Conservation (phyloP, 2,113 vertebrate genomes). For the Toxotes jaculatrix region DNA sequence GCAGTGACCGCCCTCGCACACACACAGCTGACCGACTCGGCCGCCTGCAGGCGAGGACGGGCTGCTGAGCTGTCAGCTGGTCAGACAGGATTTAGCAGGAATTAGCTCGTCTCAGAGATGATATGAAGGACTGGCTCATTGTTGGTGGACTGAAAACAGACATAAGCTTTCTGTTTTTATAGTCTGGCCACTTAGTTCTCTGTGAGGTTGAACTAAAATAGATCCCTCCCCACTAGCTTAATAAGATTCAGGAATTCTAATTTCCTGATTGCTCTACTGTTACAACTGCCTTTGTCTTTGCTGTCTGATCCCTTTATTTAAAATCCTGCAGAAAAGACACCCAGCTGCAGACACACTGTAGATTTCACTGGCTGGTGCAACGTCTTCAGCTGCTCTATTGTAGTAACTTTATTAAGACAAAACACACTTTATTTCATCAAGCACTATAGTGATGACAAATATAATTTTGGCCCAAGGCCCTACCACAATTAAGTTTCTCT, state of each 20-base stretch:
- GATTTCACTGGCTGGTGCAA: neutral
- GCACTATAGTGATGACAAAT: constrained; percentile 12
- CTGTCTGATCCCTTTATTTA: constrained; percentile 59
- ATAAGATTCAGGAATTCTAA: constrained; percentile 28
- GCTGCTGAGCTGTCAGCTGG: constrained; percentile 51
- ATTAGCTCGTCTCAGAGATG: constrained; percentile 54
- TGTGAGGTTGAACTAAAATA: constrained; percentile 40
- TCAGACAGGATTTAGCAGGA: constrained; percentile 62
- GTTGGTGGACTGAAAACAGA: constrained; percentile 13
- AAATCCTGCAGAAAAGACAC: constrained; percentile 26
- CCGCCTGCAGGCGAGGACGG: constrained; percentile 22
- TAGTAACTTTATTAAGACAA: constrained; percentile 21
- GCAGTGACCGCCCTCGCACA: neutral
- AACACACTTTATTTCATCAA: constrained; percentile 3
- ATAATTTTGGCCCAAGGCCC: constrained; percentile 30
- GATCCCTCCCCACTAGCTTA: constrained; percentile 7
- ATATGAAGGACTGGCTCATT: constrained; percentile 24
- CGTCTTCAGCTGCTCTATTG: constrained; percentile 26
- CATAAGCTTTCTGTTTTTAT: constrained; percentile 3
- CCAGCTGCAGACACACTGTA: constrained; percentile 1
- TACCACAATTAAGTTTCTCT: constrained; percentile 26
- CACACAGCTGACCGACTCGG: neutral
- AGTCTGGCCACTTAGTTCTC: neutral
- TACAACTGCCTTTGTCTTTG: constrained; percentile 2
- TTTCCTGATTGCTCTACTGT: constrained; percentile 39